These are phyloP conservation scores for Ashinkailepas kermadecensis DNA, from an alignment of 2,888 invertebrate species.

Conservation along the genomic window DNA sequence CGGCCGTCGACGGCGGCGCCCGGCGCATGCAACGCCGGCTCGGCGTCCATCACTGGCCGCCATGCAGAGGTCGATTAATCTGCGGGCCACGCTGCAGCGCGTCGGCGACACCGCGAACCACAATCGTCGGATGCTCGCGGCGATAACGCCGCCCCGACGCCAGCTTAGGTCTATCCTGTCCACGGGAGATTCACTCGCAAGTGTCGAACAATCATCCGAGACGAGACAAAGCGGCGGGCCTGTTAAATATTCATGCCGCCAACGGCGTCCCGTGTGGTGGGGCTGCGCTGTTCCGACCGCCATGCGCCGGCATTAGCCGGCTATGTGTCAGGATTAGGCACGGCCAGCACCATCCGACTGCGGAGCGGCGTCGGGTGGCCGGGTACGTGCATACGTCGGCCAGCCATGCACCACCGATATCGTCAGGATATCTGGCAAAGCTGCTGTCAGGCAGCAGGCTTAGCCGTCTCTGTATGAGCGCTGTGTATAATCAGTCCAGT, in stretches of 20 bases:
- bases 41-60: not conserved
- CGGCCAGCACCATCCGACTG: no score
- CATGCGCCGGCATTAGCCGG: no score
- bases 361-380: no score
- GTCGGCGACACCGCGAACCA: not conserved
- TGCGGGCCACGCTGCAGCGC: not conserved
- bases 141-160: not conserved
- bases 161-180: not conserved
- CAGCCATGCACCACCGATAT: no score
- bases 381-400: no score
- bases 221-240: not conserved
- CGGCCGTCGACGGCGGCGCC: not conserved
- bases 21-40: not conserved
- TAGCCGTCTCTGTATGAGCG: no score
- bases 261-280: not conserved
- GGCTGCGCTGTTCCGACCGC: not conserved
- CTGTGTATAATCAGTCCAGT: no score
- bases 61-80: no score
- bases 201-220: not conserved
- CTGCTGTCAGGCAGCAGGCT: no score
- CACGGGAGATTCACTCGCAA: not conserved
- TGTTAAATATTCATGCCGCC: constrained; percentile 14
- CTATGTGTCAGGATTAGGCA: no score
- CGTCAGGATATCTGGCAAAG: no score
- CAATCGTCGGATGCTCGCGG: not conserved